Conservation (phyloP, 1,140 invertebrate genomes). For the Drosophila rhopaloa region DNA sequence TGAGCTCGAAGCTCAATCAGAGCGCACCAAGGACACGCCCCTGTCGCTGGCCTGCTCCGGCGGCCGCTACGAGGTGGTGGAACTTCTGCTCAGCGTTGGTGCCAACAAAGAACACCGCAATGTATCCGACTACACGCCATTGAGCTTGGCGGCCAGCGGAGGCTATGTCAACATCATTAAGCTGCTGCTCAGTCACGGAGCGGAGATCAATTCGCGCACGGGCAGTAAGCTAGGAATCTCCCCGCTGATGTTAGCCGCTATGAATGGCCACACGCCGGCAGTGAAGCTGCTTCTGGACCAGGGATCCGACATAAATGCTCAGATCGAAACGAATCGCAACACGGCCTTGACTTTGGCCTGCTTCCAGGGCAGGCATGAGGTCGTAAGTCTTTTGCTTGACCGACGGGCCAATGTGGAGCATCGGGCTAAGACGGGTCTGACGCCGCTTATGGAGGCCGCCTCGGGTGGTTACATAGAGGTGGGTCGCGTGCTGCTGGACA, state of each 20-base stretch:
- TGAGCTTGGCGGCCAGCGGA: conserved; percentile 98
- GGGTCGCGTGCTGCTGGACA: conserved; percentile 96
- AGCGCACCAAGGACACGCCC: conserved; percentile 99
- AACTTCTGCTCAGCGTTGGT: conserved; percentile 93
- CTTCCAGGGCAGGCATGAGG: conserved; percentile 99
- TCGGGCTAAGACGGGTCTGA: conserved; percentile 98
- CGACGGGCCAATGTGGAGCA: conserved; percentile 99
- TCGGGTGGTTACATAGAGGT: conserved; percentile 99
- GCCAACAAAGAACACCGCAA: conserved; percentile 99
- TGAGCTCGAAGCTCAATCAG: conserved; percentile 99
- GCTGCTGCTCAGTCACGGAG: conserved; percentile 94
- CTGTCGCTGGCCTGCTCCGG: conserved; percentile 98
- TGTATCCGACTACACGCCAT: conserved; percentile 99
- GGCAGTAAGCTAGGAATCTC: conserved; percentile 99
- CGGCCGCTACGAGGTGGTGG: conserved; percentile 98
- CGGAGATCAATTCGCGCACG: conserved; percentile 99
- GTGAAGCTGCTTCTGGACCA: conserved; percentile 97
- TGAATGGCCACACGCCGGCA: conserved; percentile 99
- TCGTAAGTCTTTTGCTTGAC: conserved; percentile 97
- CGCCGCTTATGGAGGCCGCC: conserved; percentile 99
- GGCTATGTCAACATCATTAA: conserved; percentile 99
- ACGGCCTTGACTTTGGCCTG: conserved; percentile 99
- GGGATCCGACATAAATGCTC: conserved; percentile 99
- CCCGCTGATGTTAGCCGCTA: conserved; percentile 99
- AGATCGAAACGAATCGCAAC: conserved; percentile 99